phyloP scores from a whole-genome alignment of 2,113 vertebrate species.

The Aldabrachelys gigantea region DNA sequence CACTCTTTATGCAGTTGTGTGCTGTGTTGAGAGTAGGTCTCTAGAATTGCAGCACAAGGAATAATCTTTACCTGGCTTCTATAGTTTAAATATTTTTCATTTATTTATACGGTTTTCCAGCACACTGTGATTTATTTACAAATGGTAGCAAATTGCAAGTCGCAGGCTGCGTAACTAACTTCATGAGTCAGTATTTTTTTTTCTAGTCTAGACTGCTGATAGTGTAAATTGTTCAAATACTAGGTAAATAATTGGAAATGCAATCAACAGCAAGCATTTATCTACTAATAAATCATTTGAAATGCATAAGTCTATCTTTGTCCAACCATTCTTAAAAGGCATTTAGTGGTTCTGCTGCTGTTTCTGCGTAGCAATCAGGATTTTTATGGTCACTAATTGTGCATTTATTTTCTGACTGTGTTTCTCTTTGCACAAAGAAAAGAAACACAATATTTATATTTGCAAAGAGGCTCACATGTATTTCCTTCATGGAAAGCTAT shows the following conservation, averaged over 20 bases:
- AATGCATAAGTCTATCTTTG: slow-evolving; percentile 55
- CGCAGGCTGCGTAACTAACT: slow-evolving; percentile 43
- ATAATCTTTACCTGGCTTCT: slow-evolving; percentile 64
- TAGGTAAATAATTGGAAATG: slow-evolving; percentile 56
- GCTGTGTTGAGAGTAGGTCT: slow-evolving; percentile 16
- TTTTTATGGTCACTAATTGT: slow-evolving; percentile 70
- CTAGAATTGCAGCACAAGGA: slow-evolving; percentile 56
- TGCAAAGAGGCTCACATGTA: slow-evolving; percentile 9
- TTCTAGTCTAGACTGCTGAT: slow-evolving; percentile 67
- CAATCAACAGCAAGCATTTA: slow-evolving; percentile 52
- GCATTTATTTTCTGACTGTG: slow-evolving; percentile 51
- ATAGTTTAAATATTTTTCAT: slow-evolving; percentile 43
- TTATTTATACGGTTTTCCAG: slow-evolving; percentile 46
- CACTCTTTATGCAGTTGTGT: slow-evolving; percentile 21
- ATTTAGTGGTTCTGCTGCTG: slow-evolving; percentile 51
- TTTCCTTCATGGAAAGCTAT: slow-evolving; percentile 26
- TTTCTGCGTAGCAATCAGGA: slow-evolving; percentile 58
- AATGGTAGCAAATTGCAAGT: slow-evolving; percentile 56
- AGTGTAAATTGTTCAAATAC: slow-evolving; percentile 60
- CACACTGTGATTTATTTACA: slow-evolving; percentile 51
- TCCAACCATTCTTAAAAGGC: slow-evolving; percentile 58
- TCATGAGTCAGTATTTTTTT: slow-evolving; percentile 51
- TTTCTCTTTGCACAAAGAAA: slow-evolving; percentile 25
- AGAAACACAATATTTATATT: slow-evolving; percentile 14
- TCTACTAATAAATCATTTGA: slow-evolving; percentile 67